These are phyloP conservation scores for Adela reaumurella DNA, from an alignment of 2,888 invertebrate species.

Conservation along the genomic window DNA sequence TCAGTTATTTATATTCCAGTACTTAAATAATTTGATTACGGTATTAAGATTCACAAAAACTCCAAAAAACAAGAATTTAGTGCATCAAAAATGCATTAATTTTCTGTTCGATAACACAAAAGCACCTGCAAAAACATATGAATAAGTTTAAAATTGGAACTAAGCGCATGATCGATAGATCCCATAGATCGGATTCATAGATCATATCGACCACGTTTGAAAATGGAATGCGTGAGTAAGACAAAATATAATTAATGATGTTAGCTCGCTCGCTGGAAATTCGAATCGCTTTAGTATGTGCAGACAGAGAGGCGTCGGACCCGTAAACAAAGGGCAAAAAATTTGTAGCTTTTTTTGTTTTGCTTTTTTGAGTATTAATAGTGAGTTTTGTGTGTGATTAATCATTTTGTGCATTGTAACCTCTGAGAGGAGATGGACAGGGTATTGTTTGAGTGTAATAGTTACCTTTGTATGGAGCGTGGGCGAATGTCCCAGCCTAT, in stretches of 20 bases:
- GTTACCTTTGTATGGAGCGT: background rate
- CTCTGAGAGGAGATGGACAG: slow-evolving; percentile 22
- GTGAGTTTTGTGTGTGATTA: slow-evolving; percentile 30
- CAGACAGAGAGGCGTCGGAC: slow-evolving; percentile 54
- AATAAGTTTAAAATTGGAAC: slow-evolving; percentile 52
- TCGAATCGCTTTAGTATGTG: slow-evolving; percentile 43
- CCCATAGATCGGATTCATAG: slow-evolving; percentile 53
- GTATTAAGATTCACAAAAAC: no score
- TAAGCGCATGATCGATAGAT: slow-evolving; percentile 51
- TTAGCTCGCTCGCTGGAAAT: slow-evolving; percentile 31
- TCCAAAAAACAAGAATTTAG: no score
- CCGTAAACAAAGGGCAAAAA: slow-evolving; percentile 51
- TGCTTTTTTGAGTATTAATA: slow-evolving; percentile 39
- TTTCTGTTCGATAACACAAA: background rate
- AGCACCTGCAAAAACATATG: slow-evolving; percentile 45
- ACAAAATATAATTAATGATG: slow-evolving; percentile 56
- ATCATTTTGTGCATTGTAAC: slow-evolving; percentile 37
- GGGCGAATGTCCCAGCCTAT: no score
- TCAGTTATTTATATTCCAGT: no score
- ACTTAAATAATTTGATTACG: no score
- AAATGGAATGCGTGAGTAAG: slow-evolving; percentile 57
- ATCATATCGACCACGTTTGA: slow-evolving; percentile 45
- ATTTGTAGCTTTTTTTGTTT: slow-evolving; percentile 23
- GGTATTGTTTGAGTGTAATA: background rate
- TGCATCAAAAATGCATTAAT: no score